Conservation (phyloP, 2,113 vertebrate species). For the Picathartes gymnocephalus region DNA sequence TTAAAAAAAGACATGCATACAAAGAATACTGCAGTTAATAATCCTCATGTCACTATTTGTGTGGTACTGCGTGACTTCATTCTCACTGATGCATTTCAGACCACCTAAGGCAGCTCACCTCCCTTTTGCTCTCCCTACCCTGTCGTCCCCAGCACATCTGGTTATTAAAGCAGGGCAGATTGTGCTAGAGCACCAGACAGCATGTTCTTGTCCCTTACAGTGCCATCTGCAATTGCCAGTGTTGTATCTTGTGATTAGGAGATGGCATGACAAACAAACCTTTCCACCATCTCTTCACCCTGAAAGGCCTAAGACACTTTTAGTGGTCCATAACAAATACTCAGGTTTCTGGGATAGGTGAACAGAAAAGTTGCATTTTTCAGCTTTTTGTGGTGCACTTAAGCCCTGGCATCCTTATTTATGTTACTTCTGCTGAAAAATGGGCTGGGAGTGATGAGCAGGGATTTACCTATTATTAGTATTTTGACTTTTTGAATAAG, state of each 20-base stretch:
- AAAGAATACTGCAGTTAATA: not conserved
- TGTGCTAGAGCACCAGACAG: fast-evolving
- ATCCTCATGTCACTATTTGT: not conserved
- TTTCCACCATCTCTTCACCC: not conserved
- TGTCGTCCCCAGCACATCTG: not conserved
- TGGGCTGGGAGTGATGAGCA: not conserved
- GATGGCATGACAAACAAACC: not conserved
- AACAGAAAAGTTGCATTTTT: not conserved
- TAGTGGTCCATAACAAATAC: not conserved
- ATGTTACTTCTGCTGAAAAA: not conserved
- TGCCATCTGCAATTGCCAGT: not conserved
- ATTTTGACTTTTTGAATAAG: not conserved
- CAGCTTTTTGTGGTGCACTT: not conserved
- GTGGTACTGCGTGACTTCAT: not conserved
- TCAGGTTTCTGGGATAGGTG: not conserved
- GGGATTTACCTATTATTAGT: not conserved
- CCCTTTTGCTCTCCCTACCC: not conserved
- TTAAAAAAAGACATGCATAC: not conserved
- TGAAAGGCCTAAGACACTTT: not conserved
- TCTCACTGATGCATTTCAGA: not conserved
- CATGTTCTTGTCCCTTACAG: not conserved
- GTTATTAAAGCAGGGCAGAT: not conserved
- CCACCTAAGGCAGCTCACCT: not conserved
- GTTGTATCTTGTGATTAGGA: not conserved
- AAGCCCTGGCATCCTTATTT: not conserved